Base-by-base conservation (phyloP, 30 jellyfish, hydroid and myxozoan species). In the Aurelia coerulea region DNA sequence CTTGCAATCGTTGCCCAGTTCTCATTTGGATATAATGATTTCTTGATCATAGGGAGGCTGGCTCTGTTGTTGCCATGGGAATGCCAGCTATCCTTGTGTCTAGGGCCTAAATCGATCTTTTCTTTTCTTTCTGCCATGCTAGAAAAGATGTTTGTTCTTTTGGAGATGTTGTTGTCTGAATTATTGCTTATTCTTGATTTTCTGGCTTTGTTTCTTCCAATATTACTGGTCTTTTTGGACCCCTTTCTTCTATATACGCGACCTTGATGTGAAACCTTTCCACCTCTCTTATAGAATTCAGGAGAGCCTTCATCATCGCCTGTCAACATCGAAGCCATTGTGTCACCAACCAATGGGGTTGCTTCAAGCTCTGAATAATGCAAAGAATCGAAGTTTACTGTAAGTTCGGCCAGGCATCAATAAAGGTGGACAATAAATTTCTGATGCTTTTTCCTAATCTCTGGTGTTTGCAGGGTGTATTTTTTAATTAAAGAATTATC, bases 321-420 rank as follows among this genome's bases (percentile, higher is more conserved):
- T 11, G 92, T 51, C 34, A 83, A 12, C 86, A 83, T 52, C 23
- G 92, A 79, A 9, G 90, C 90, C 74, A 67, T 17, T 53, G 79
- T 35, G 65, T 71, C 92, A 2, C 92, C 85, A 37, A 71, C 80
- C 58, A 83, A 70, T 29, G 92, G 92, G 33, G 92, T 71, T 46
- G 75, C 62, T 83, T 83, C 92, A 19, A 83, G 82, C 50, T 83
- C 92, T 83, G 76, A 8, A 52, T 6, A 42, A 34, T 37, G 46
- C 46, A 32, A 68, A 17, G 5, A 5, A n/a, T 16, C 2, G 29
- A 23, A 13, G 49, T 66, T 2, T 11, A 54, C 16, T 17, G 66
- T 10, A 54, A 10, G 16, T 54, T 54, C 66, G 17, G 66, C 16
- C 16, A 10, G 66, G 16, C 16, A 54, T 54, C 66, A 54, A 17